A percentile compares a stretch with the other conserved stretches of the same genome.
These are phyloP conservation scores for Hedychridium roseum DNA, from an alignment of 2,888 invertebrate genomes.

Conservation along the genomic window DNA sequence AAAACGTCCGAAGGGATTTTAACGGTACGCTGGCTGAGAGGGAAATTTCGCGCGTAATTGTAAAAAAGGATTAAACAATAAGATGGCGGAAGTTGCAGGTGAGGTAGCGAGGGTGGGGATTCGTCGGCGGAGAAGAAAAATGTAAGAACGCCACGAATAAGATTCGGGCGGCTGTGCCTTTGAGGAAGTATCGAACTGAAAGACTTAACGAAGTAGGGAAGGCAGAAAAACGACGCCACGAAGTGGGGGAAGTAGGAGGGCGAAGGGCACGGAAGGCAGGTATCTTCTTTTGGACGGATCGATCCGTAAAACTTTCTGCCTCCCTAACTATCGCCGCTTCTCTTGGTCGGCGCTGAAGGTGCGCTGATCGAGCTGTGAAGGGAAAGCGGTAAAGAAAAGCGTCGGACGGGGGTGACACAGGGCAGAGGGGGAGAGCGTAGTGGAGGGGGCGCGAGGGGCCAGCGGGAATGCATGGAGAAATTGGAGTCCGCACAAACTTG, in stretches of 20 bases:
- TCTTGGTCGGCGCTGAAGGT: constrained; percentile 35
- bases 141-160: constrained; percentile 31
- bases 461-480: constrained; percentile 30
- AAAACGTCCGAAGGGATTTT: background rate
- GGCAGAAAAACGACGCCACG: constrained; percentile 5
- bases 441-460: background rate
- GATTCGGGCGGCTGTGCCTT: constrained; percentile 18
- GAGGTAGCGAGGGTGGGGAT: too few species aligned
- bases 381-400: constrained; percentile 7
- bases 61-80: background rate
- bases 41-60: background rate
- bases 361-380: constrained; percentile 15
- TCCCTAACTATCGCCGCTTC: constrained; percentile 46
- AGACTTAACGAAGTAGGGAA: constrained; percentile 30
- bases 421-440: background rate
- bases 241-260: constrained; percentile 9
- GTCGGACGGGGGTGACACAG: constrained; percentile 3
- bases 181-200: constrained; percentile 36
- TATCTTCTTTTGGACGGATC: constrained; percentile 34
- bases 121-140: too few species aligned
- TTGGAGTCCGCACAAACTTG: constrained; percentile 48
- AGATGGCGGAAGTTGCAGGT: too few species aligned
- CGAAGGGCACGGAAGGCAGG: constrained; percentile 23
- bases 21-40: background rate
- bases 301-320: constrained; percentile 50